Evolutionary conservation across 2,113 vertebrate genomes (phyloP).

Genomic region (Heterotis niloticus): DNA sequence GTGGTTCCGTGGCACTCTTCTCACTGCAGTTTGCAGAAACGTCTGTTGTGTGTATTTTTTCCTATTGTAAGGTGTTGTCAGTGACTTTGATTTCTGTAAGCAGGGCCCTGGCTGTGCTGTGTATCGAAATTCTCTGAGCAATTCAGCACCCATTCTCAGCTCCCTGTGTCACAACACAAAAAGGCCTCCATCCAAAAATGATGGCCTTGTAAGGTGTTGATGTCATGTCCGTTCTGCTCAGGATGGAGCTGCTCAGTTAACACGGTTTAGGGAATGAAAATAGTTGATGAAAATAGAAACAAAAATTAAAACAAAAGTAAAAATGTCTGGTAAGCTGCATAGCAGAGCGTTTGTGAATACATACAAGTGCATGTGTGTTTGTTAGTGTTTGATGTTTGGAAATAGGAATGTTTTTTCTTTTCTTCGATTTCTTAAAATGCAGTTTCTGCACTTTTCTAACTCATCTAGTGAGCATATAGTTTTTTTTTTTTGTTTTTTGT

Average conservation of each 20-base stretch:
- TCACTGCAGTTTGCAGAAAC: neutral
- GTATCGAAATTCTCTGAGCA: neutral
- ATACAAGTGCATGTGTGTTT: neutral
- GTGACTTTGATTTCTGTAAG: neutral
- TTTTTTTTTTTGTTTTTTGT: too few relatives aligned
- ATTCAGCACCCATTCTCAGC: neutral
- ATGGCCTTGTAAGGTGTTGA: neutral
- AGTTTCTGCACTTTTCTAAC: neutral
- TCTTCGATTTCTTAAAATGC: neutral
- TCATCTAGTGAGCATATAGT: neutral
- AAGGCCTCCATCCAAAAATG: neutral
- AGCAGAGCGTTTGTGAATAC: too few relatives aligned
- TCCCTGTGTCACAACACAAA: conserved; percentile 1
- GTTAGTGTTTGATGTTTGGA: neutral
- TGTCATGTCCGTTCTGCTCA: neutral
- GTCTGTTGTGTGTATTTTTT: neutral
- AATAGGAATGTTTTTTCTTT: neutral
- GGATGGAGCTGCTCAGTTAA: neutral
- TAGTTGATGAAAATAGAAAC: neutral
- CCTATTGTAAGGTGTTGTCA: neutral
- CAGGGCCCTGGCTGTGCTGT: neutral
- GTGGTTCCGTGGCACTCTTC: neutral
- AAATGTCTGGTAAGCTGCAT: too few relatives aligned
- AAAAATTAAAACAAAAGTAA: neutral
- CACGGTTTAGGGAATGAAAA: neutral